Conservation (phyloP, 92 coral and sea anemone species). For the Hydrozoanthus gracilis region DNA sequence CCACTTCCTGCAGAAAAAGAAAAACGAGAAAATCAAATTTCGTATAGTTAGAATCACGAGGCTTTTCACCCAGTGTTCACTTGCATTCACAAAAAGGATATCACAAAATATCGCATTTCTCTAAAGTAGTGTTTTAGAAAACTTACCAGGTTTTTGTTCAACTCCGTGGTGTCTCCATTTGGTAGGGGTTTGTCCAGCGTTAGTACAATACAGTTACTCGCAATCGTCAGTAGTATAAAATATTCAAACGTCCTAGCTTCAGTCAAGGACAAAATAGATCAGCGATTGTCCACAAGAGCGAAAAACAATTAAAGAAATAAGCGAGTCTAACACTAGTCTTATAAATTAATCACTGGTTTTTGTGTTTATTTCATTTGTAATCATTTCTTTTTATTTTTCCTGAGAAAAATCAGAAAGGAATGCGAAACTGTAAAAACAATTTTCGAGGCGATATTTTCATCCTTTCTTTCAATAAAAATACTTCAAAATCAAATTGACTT, state of each 20-base stretch:
- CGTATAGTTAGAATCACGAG: not conserved
- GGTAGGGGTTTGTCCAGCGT: slow-evolving; percentile 95
- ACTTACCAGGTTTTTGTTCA: slow-evolving; percentile 84
- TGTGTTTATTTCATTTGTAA: slow-evolving; percentile 32
- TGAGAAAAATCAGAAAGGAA: slow-evolving; percentile 35
- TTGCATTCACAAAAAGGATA: slow-evolving; percentile 24
- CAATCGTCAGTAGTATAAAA: slow-evolving; percentile 95
- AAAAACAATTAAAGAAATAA: slow-evolving; percentile 36
- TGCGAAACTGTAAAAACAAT: slow-evolving; percentile 20
- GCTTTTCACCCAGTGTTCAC: slow-evolving; percentile 23
- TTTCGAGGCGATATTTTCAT: slow-evolving; percentile 41
- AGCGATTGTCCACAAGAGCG: slow-evolving; percentile 45
- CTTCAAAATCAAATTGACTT: slow-evolving; percentile 48
- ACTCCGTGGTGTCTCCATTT: slow-evolving; percentile 86
- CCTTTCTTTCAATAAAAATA: slow-evolving; percentile 39
- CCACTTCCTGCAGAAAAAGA: slow-evolving; percentile 75
- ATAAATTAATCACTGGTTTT: slow-evolving; percentile 37
- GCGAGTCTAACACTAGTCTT: slow-evolving; percentile 24
- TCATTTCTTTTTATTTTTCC: slow-evolving; percentile 31
- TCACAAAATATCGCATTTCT: not conserved
- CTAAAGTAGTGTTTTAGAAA: not conserved
- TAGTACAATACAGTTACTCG: slow-evolving; percentile 94
- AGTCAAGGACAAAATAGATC: slow-evolving; percentile 43
- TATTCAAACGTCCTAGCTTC: slow-evolving; percentile 83
- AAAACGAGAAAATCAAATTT: not conserved